Base-by-base conservation (phyloP, 1,140 invertebrate species). In the Cherax quadricarinatus region DNA sequence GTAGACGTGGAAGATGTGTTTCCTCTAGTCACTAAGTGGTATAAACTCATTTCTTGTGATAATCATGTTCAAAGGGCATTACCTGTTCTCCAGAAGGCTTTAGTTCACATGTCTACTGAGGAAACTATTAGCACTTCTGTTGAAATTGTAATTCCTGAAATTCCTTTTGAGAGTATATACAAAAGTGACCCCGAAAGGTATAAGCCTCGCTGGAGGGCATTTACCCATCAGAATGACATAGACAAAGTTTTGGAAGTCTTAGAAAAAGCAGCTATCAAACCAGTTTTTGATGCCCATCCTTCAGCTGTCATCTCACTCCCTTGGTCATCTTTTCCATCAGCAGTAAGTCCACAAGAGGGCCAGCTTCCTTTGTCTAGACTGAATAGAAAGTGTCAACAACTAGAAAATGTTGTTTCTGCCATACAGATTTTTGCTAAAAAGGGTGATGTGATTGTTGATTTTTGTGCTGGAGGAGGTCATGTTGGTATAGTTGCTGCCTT, bases 391-490 rank as follows among this genome's bases (percentile, higher is more conserved):
- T 97, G 97, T 80, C 96, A 98, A 93, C 98, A 99, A 95, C 94
- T 99, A 49, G 97, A 98, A 95, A 99, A 98, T 94, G 95, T 99
- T 92, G 97, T 96, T n/a, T 96, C 97, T 94, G 97, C 98, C 41
- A 97, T 98, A 0, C 14, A 53, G 21, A 7, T 51, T 12, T 2
- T 93, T 12, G 85, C 95, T 88, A 94, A 96, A 93, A 91, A 94
- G 51, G 95, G 95, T 7, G 94, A 96, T 94, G 95, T 96, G 21
- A 98, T 99, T 93, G 98, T 99, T 4, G 98, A 99, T 95, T 99
- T 99, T 95, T 99, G 98, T 95, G 98, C 97, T 94, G 98, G 98
- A 4, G 97, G 98, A 94, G 98, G 98, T 4, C 98, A 99, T 95
- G 95, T 99, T 90, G 98, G 98, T 6, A 97, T 99, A 93, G 94